These are phyloP conservation scores for Chloroceryle inda DNA, from an alignment of 2,797 vertebrate species.

Conservation along the genomic window DNA sequence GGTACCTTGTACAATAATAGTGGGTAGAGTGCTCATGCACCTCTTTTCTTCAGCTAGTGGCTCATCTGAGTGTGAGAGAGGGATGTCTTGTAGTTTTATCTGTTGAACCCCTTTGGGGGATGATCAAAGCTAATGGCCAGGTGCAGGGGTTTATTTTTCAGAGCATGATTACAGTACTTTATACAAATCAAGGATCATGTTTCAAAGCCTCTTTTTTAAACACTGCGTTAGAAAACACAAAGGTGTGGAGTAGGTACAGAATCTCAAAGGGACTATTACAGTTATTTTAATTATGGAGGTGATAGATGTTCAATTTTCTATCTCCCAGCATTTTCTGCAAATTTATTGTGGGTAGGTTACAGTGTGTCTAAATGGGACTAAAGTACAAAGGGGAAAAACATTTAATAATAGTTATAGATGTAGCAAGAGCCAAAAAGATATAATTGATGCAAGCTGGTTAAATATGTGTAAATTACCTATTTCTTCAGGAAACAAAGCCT, in stretches of 20 bases:
- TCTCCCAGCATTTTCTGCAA: neutral
- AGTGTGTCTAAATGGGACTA: neutral
- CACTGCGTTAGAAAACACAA: neutral
- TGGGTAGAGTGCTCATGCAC: accelerated
- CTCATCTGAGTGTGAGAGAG: neutral
- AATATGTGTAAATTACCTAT: neutral
- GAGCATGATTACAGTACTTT: neutral
- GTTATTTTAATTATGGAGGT: neutral
- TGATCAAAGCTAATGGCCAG: neutral
- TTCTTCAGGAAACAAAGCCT: neutral
- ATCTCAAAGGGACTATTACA: neutral
- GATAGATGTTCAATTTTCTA: neutral
- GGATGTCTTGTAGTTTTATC: neutral
- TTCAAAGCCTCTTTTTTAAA: neutral
- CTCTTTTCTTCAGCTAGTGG: neutral
- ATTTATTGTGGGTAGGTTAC: neutral
- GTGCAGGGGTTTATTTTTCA: neutral
- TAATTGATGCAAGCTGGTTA: neutral
- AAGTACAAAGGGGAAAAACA: neutral
- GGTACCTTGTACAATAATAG: neutral
- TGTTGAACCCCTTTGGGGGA: neutral
- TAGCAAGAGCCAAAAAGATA: neutral
- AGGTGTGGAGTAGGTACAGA: neutral
- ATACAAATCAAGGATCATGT: neutral
- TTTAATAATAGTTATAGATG: neutral